Evolutionary conservation across 2,888 invertebrate species (phyloP), one percentile per base, ranked within the genome.

Genomic region (Synanthedon vespiformis): DNA sequence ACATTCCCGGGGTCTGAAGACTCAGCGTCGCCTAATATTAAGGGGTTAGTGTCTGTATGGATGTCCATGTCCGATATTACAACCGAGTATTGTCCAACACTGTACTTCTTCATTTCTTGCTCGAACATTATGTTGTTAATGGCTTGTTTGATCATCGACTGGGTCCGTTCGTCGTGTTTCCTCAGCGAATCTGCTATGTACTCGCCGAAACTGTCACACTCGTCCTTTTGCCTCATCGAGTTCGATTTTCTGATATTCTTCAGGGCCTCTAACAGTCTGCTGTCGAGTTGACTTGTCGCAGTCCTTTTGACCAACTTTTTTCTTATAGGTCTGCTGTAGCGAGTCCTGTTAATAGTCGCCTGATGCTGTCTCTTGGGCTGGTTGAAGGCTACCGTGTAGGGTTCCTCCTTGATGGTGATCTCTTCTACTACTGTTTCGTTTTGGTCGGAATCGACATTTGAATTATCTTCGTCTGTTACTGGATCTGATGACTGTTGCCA

Each of bases 101-200:
- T 74, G 51, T 80, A 87, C 52, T 78, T 82, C 60, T 82, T 83
- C 85, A 86, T 86, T 57, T 86, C 86, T 51, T 84, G 84, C 54
- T 86, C 86, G 57, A 84, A 86, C 12, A 85, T 55, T 48, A 86
- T 84, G 53, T 85, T 86, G 51, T 86, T 85, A 2, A 87, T 86
- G 0, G 85, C 85, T 55, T 85, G 85, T 52, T 87, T 85, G 48
- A 86, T 85, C 80, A 86, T 82, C 2, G 80, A 74, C 41, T 77
- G 77, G 0, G 85, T 82, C 16, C 82, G 68, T 14, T 82, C 80
- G 56, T 84, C 83, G 51, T 85, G 85, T 59, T 87, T 87, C 41
- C 85, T 71, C 40, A 87, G 60, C 0, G 85, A 82, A 27, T 77
- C 67, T 0, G 87, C 83, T 44, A 87, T 85, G 56, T 86, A 87